Conservation (phyloP, 2,888 invertebrate genomes). For the Cheilosia variabilis region DNA sequence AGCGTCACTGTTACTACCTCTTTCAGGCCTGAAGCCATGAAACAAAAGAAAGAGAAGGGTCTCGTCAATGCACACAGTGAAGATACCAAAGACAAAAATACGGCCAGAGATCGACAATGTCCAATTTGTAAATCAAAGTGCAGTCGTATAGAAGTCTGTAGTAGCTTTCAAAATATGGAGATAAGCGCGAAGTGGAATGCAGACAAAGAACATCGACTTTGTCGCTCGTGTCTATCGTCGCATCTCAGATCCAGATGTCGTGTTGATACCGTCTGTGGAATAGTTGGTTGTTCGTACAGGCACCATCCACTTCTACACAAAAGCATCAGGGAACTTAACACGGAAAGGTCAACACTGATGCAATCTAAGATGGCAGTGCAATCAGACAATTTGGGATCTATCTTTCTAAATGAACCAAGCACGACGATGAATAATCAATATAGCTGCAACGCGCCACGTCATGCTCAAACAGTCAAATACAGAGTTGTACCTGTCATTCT, state of each 20-base stretch:
- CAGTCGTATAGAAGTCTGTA: not conserved
- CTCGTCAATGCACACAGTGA: not conserved
- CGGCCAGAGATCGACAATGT: not conserved
- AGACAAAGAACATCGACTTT: constrained; percentile 13
- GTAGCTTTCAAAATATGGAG: not conserved
- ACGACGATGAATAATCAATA: too few species aligned
- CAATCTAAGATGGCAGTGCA: too few species aligned
- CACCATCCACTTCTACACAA: not conserved
- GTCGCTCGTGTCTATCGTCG: constrained; percentile 22
- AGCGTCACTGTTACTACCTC: not conserved
- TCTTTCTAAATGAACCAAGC: too few species aligned
- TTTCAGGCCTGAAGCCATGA: not conserved
- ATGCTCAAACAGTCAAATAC: constrained; percentile 6
- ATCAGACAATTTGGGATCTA: too few species aligned
- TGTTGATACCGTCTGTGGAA: constrained; percentile 11
- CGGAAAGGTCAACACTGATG: not conserved
- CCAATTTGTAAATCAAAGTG: not conserved
- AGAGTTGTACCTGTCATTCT: constrained; percentile 44
- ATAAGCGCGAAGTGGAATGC: not conserved
- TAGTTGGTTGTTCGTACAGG: not conserved
- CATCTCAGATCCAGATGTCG: constrained; percentile 13
- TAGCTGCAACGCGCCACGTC: not conserved
- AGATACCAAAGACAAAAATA: not conserved
- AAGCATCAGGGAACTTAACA: constrained; percentile 7
- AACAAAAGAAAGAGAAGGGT: constrained; percentile 2